These are phyloP conservation scores for Ennomos quercinarius DNA, from an alignment of 2,888 invertebrate genomes.

Conservation along the genomic window DNA sequence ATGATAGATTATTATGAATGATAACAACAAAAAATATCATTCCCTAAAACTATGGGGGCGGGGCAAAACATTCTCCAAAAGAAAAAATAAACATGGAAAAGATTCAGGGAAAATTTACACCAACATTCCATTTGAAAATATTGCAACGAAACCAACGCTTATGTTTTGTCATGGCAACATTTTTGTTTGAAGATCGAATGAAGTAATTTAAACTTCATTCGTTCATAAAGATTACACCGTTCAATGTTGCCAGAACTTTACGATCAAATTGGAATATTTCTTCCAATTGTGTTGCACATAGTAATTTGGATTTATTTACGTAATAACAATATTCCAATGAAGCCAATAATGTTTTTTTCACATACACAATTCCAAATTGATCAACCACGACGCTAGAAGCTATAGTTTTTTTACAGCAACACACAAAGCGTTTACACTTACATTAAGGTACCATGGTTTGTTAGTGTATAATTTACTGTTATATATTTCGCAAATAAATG, in stretches of 20 bases:
- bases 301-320: conserved; percentile 28
- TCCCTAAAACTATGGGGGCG: conserved; percentile 77
- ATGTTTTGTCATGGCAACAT: conserved; percentile 75
- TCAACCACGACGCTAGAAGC: conserved; percentile 73
- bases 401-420: conserved; percentile 61
- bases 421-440: conserved; percentile 70
- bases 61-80: conserved; percentile 87
- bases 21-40: conserved; percentile 68
- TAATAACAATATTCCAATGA: conserved; percentile 51
- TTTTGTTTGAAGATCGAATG: conserved; percentile 42
- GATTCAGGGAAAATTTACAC: conserved; percentile 82
- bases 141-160: conserved; percentile 65
- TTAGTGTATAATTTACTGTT: conserved; percentile 79
- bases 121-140: conserved; percentile 88
- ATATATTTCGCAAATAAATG: conserved; percentile 53
- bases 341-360: conserved; percentile 75
- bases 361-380: conserved; percentile 82
- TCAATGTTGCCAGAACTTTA: conserved; percentile 74
- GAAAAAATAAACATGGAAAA: conserved; percentile 49
- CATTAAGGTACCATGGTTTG: conserved; percentile 68
- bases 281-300: conserved; percentile 30
- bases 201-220: conserved; percentile 7
- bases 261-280: conserved; percentile 80
- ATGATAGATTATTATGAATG: conserved; percentile 73
- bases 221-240: conserved; percentile 8